A percentile compares a stretch with the other conserved stretches of the same genome.
phyloP scores from a whole-genome alignment of 2,797 vertebrate species.

The Hemibagrus guttatus region DNA sequence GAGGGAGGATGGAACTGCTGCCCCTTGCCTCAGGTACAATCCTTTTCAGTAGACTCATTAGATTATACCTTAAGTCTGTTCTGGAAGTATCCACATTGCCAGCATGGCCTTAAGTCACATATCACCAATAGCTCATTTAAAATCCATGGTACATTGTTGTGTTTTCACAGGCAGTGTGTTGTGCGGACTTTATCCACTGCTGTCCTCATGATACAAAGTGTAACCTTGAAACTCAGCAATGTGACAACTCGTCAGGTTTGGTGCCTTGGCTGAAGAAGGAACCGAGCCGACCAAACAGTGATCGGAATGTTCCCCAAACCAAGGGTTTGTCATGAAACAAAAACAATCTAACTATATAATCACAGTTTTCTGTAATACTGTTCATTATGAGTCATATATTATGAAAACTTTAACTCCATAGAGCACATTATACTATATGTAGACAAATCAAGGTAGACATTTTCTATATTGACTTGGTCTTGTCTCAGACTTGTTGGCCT shows the following conservation, averaged over 20 bases:
- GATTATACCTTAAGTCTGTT: too few relatives aligned
- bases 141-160: not conserved
- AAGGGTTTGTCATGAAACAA: not conserved
- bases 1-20: slow-evolving; percentile 66
- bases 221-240: slow-evolving; percentile 46
- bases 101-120: too few relatives aligned
- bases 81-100: too few relatives aligned
- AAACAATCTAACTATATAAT: not conserved
- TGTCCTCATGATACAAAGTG: slow-evolving; percentile 64
- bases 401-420: not conserved
- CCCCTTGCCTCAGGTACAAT: too few relatives aligned
- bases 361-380: slow-evolving; percentile 60
- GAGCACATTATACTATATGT: not conserved
- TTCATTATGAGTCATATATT: slow-evolving; percentile 71
- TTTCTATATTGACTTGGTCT: too few relatives aligned
- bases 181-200: slow-evolving; percentile 62
- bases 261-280: slow-evolving; percentile 53
- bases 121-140: too few relatives aligned
- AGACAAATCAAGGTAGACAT: slow-evolving; percentile 30
- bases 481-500: not conserved
- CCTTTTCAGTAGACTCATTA: too few relatives aligned
- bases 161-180: slow-evolving; percentile 61
- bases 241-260: slow-evolving; percentile 46
- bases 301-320: not conserved
- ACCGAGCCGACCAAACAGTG: slow-evolving; percentile 1